Base-by-base conservation (phyloP, 2,113 vertebrate genomes). In the Oxygymnocypris stewartii region DNA sequence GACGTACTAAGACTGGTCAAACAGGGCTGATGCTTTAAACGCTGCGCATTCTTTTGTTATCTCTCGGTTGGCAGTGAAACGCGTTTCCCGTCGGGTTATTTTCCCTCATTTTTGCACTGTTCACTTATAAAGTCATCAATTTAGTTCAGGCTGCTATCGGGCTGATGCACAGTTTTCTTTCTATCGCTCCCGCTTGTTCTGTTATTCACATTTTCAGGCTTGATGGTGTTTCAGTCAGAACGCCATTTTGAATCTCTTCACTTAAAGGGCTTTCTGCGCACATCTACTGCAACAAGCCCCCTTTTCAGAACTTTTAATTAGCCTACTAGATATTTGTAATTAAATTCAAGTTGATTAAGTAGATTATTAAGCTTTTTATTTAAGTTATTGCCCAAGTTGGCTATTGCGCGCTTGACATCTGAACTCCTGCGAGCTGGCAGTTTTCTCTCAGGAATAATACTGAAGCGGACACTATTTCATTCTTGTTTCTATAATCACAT, bases 171-270 rank as follows among this genome's bases (percentile, higher is more conserved):
- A 28, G 28, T 37, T 82, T 11, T 42, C 35, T 71, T 71, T 49
- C 86, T 83, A 23, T 71, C 81, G 13, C n/a, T 23, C 61, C 12
- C 0, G 49, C n/a, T 81, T 44, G 1, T 71, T 87, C 74, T 82
- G 42, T 73, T 90, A 85, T 88, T 87, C 85, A 83, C 89, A 71
- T 91, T 87, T 73, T 16, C 57, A 78, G 59, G 80, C 89, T 86
- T 87, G 40, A 51, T 89, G 88, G 92, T 80, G 88, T 84, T 87
- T 91, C 89, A 87, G 89, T 87, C 67, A 65, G 90, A 95, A 92
- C 95, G 95, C 94, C 94, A 95, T 95, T 92, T 96, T 96, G 95
- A 91, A 89, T 94, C 93, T 89, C 88, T 85, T 86, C 88, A 91
- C 65, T 69, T 67, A 35, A 49, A 79, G 42, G 84, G 2, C 42